These are phyloP conservation scores for Melanotaenia trifasciata DNA, from an alignment of 2,797 vertebrate genomes.

Conservation along the genomic window DNA sequence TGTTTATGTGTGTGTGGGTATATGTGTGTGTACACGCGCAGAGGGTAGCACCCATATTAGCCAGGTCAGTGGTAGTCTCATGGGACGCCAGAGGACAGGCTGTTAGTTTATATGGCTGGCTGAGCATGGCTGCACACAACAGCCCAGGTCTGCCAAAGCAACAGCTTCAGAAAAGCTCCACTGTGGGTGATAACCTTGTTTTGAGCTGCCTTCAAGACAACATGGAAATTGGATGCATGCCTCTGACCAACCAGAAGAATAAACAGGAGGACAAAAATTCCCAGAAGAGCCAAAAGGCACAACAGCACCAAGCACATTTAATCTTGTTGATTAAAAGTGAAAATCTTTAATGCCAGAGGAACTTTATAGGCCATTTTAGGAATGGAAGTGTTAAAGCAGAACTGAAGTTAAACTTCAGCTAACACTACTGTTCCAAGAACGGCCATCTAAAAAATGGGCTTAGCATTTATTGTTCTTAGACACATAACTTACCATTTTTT, in stretches of 20 bases:
- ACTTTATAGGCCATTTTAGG: not conserved
- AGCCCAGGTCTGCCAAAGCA: slow-evolving; percentile 64
- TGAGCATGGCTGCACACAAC: slow-evolving; percentile 68
- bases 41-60: slow-evolving; percentile 70
- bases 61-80: slow-evolving; percentile 70
- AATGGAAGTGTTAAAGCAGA: too few species aligned
- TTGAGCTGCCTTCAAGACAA: slow-evolving; percentile 36
- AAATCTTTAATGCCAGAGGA: not conserved
- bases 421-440: not conserved
- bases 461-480: not conserved
- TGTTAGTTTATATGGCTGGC: slow-evolving; percentile 76
- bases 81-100: slow-evolving; percentile 69
- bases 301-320: slow-evolving; percentile 8
- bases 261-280: slow-evolving; percentile 11
- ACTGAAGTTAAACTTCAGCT: too few species aligned
- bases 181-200: slow-evolving; percentile 56
- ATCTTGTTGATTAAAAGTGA: slow-evolving; percentile 32
- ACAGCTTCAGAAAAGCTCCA: slow-evolving; percentile 27
- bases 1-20: slow-evolving; percentile 23
- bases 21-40: slow-evolving; percentile 20
- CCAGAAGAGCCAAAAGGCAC: slow-evolving; percentile 32
- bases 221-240: slow-evolving; percentile 33
- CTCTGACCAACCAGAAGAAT: slow-evolving; percentile 28
- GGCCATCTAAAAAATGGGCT: not conserved
- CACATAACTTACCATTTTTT: not conserved